Percentiles rank a stretch among this genome's conserved stretches.
Evolutionary conservation across 1,140 invertebrate species (phyloP).

Genomic region (Magallana ariakensis): DNA sequence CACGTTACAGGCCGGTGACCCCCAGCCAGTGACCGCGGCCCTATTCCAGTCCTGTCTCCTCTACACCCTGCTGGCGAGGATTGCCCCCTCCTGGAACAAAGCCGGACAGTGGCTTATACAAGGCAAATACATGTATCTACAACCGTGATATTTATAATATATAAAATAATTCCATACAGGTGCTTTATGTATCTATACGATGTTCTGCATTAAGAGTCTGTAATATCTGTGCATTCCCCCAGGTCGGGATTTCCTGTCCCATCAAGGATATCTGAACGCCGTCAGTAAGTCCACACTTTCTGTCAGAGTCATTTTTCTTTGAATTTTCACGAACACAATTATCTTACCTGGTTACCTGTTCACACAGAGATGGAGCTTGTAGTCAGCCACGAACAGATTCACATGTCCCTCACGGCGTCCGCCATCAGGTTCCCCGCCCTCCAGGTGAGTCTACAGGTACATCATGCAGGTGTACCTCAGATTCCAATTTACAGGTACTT

Average conservation of each 20-base stretch:
- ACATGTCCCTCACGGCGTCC: constrained; percentile 58
- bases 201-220: background rate
- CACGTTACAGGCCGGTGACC: constrained; percentile 60
- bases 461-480: no score
- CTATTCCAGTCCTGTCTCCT: constrained; percentile 68
- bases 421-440: constrained; percentile 62
- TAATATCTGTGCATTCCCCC: background rate
- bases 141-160: background rate
- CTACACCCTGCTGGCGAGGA: constrained; percentile 69
- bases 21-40: constrained; percentile 58
- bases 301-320: constrained; percentile 10
- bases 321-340: background rate
- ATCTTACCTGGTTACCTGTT: background rate
- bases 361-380: constrained; percentile 63
- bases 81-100: constrained; percentile 74
- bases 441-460: constrained; percentile 49
- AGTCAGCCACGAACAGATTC: constrained; percentile 62
- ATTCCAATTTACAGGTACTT: no score
- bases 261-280: constrained; percentile 62
- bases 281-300: constrained; percentile 64
- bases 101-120: constrained; percentile 70
- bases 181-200: background rate
- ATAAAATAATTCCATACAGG: background rate
- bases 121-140: constrained; percentile 60
- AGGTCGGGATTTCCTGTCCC: constrained; percentile 68